Conservation (phyloP, 2,797 vertebrate species). For the Acanthiza pusilla region DNA sequence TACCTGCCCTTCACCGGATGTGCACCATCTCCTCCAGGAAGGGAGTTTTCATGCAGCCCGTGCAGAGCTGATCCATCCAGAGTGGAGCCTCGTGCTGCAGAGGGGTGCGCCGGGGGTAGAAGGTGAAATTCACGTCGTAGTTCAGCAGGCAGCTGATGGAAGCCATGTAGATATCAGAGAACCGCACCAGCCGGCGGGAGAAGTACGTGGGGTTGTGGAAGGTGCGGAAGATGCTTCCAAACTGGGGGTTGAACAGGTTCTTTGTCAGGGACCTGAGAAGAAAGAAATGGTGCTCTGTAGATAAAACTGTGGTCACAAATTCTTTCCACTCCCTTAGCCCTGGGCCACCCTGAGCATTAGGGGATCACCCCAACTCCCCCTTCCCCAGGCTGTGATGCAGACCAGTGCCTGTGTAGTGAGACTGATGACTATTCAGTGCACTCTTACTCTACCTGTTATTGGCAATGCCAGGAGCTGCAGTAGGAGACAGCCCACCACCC, state of each 20-base stretch:
- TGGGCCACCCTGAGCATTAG: neutral
- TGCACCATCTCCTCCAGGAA: slow-evolving; percentile 81
- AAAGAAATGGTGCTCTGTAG: neutral
- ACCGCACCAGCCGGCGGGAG: slow-evolving; percentile 76
- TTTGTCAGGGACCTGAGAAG: slow-evolving; percentile 73
- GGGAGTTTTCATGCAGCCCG: slow-evolving; percentile 81
- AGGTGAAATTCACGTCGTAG: slow-evolving; percentile 78
- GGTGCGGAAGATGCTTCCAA: slow-evolving; percentile 82
- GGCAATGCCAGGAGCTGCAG: neutral
- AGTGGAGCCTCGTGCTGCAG: slow-evolving; percentile 80
- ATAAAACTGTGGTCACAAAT: neutral
- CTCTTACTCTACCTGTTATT: neutral
- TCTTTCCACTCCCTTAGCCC: neutral
- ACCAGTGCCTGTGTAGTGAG: neutral
- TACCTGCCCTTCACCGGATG: slow-evolving; percentile 69
- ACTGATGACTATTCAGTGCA: neutral
- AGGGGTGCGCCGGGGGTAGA: slow-evolving; percentile 80
- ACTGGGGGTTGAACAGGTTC: slow-evolving; percentile 80
- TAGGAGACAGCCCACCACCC: neutral
- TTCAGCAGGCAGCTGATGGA: slow-evolving; percentile 81
- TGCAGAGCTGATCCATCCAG: slow-evolving; percentile 84
- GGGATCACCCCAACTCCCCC: neutral
- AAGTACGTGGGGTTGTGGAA: slow-evolving; percentile 83
- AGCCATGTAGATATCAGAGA: slow-evolving; percentile 83
- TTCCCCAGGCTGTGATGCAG: neutral